Percentiles rank a stretch among this genome's conserved stretches.
phyloP scores from a whole-genome alignment of 1,140 invertebrate species.

The Sinella curviseta region DNA sequence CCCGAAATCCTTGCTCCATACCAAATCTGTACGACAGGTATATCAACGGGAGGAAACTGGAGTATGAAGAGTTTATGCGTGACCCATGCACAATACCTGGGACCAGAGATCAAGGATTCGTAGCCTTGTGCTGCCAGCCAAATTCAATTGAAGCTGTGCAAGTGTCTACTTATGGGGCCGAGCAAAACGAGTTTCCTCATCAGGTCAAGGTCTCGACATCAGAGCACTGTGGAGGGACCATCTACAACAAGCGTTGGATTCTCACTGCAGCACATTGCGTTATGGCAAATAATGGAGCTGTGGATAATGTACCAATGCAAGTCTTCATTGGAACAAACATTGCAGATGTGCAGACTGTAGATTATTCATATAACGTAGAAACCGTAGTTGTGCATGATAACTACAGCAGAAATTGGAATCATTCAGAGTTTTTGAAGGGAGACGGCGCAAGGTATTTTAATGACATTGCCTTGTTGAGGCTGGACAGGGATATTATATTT shows the following conservation, averaged over 20 bases:
- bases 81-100: no score
- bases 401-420: not conserved
- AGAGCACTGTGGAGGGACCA: not conserved
- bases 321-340: not conserved
- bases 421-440: not conserved
- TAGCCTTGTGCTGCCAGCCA: not conserved
- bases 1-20: no score
- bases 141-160: not conserved
- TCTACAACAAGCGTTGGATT: constrained; percentile 1
- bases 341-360: not conserved
- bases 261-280: constrained; percentile 1
- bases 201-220: not conserved
- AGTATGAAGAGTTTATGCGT: no score
- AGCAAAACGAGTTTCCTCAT: not conserved
- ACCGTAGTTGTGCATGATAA: not conserved
- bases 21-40: no score
- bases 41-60: no score
- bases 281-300: not conserved
- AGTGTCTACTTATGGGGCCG: not conserved
- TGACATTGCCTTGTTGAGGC: not conserved
- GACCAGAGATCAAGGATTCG: no score
- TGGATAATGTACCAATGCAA: not conserved
- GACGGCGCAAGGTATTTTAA: not conserved
- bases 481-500: not conserved
- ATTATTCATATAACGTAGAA: not conserved